Percentiles rank a stretch among this genome's conserved stretches.
Conservation (phyloP, 2,888 invertebrate species). For the Scotopteryx bipunctaria region DNA sequence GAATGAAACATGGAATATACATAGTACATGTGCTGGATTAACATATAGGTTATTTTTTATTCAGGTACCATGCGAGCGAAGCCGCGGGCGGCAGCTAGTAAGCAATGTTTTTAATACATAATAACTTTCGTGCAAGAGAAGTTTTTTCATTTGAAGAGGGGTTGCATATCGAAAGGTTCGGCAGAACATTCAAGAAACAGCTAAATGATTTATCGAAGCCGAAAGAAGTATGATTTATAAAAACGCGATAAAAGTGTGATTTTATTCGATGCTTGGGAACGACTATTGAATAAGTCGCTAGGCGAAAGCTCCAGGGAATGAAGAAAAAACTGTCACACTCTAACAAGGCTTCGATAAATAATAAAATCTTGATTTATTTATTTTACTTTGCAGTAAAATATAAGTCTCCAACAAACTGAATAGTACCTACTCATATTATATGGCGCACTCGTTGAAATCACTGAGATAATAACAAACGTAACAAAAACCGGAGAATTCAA, state of each 20-base stretch:
- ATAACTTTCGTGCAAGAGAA: slow-evolving; percentile 36
- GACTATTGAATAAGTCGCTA: slow-evolving; percentile 27
- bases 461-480: too few species aligned
- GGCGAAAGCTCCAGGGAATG: slow-evolving; percentile 11
- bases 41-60: too few species aligned
- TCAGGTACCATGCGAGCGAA: too few species aligned
- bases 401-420: too few species aligned
- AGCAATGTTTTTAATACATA: slow-evolving; percentile 46
- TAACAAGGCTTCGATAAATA: slow-evolving; percentile 16
- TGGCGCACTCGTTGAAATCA: too few species aligned
- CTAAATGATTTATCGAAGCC: slow-evolving; percentile 25
- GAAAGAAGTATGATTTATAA: slow-evolving; percentile 28
- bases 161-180: slow-evolving; percentile 13
- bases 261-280: slow-evolving; percentile 25
- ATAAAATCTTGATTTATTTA: slow-evolving; percentile 6
- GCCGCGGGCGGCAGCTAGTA: too few species aligned
- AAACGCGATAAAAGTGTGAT: slow-evolving; percentile 24
- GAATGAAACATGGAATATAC: too few species aligned
- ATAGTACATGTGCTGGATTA: too few species aligned
- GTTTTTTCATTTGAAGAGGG: slow-evolving; percentile 7
- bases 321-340: slow-evolving; percentile 18
- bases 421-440: too few species aligned
- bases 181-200: slow-evolving; percentile 14
- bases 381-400: too few species aligned
- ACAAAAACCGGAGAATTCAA: too few species aligned